Conservation (phyloP, 2,113 vertebrate genomes). For the Melanotaenia duboulayi region DNA sequence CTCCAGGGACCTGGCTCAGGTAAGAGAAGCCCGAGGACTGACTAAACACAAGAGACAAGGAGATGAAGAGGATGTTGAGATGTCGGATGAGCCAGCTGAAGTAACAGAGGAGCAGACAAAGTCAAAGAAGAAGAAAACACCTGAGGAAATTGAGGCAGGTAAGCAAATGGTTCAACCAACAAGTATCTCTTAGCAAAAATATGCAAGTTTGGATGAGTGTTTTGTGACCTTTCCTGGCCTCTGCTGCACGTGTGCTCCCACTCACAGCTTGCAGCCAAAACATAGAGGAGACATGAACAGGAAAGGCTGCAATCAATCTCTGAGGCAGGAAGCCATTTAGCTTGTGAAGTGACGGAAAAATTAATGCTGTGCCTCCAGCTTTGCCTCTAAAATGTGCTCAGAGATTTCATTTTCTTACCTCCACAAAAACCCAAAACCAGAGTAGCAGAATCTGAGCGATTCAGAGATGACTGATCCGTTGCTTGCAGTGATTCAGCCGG, state of each 20-base stretch:
- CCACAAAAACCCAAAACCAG: background rate
- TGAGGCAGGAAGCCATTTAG: slow-evolving; percentile 38
- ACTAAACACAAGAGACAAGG: slow-evolving; percentile 7
- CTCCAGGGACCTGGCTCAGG: slow-evolving; percentile 29
- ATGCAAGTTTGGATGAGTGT: background rate
- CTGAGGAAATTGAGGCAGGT: slow-evolving; percentile 82
- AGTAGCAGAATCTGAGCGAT: background rate
- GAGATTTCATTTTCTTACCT: slow-evolving; percentile 1
- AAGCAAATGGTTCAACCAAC: slow-evolving; percentile 15
- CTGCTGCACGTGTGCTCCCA: slow-evolving; percentile 3
- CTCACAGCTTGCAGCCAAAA: slow-evolving; percentile 29
- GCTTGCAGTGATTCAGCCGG: slow-evolving; percentile 18
- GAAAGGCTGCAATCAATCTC: slow-evolving; percentile 47
- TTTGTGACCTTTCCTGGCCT: slow-evolving; percentile 21
- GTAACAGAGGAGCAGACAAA: slow-evolving; percentile 55
- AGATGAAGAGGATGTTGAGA: slow-evolving; percentile 20
- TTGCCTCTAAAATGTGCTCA: background rate
- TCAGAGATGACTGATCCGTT: slow-evolving; percentile 43
- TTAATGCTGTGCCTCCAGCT: background rate
- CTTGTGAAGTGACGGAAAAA: slow-evolving; percentile 23
- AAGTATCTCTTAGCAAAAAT: background rate
- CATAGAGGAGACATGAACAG: slow-evolving; percentile 3
- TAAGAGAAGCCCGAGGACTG: slow-evolving; percentile 22
- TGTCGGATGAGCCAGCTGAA: slow-evolving; percentile 65
- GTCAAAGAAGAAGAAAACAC: slow-evolving; percentile 80